Percentiles rank a stretch among this genome's conserved stretches.
phyloP scores from a whole-genome alignment of 1,140 invertebrate genomes.

The Leptopilina boulardi region DNA sequence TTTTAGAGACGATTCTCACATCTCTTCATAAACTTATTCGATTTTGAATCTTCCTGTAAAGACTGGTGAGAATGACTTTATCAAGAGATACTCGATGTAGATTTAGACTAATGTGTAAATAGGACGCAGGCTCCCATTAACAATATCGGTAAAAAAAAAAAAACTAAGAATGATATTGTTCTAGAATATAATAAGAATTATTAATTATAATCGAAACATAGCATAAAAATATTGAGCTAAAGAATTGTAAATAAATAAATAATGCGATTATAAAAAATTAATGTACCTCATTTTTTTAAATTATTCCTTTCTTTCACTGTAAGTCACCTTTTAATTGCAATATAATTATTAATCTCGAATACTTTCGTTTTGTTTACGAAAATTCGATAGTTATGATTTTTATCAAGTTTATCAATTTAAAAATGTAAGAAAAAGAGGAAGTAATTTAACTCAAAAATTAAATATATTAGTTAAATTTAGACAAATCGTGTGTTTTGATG shows the following conservation, averaged over 20 bases:
- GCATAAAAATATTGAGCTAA: conserved; percentile 60
- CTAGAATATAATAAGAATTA: conserved; percentile 56
- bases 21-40: conserved; percentile 28
- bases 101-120: conserved; percentile 56
- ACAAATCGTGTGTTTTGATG: no score
- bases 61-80: conserved; percentile 34
- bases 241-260: conserved; percentile 64
- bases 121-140: conserved; percentile 56
- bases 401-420: no score
- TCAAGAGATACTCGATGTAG: conserved; percentile 44
- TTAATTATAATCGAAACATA: conserved; percentile 56
- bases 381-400: no score
- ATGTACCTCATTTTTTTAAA: conserved; percentile 29
- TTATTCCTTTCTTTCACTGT: no score
- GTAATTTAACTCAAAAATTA: no score
- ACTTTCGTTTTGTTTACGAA: no score
- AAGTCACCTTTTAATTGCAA: no score
- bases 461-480: no score
- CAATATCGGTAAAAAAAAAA: conserved; percentile 37
- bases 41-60: conserved; percentile 37
- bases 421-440: no score
- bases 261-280: conserved; percentile 51
- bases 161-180: conserved; percentile 58
- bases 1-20: conserved; percentile 1
- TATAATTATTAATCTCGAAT: no score